Base-by-base conservation (phyloP, 2,113 vertebrate genomes). In the Ursus arctos region DNA sequence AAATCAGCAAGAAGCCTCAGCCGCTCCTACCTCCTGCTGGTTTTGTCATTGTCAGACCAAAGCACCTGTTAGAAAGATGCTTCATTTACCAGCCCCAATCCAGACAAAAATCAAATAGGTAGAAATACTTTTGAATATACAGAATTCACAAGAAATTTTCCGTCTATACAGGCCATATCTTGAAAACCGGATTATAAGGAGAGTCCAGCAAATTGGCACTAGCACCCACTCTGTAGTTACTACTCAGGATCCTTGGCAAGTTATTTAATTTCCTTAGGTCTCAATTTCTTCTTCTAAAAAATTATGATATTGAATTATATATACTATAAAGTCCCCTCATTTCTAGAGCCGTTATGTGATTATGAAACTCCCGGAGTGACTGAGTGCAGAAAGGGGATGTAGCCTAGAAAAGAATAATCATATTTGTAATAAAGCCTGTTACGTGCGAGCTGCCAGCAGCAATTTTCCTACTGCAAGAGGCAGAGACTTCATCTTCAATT, bases 71-170 rank as follows among this genome's bases (percentile, higher is more conserved):
- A 63, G 21, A 24, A 92, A 98, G 57, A 96, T n/a, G 31, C 18
- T n/a, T 72, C n/a, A 16, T 40, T 87, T 89, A 65, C 43, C 1
- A 84, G 8, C 24, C 10, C 31, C 12, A 63, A 31, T 18, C 5
- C 18, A 67, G 36, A 61, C 19, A 74, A 92, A 77, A 86, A 80
- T 76, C 43, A 67, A 82, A 57, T 13, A 71, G 4, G 6, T 26
- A 91, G 47, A 91, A 96, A 69, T 40, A 31, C 9, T 8, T 67
- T 43, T 77, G 57, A 67, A 71, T 18, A n/a, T 31, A 36, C 0
- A 80, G 61, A 91, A 91, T 81, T 97, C 15, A 81, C 12, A 89
- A 71, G 36, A 86, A 61, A 82, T 86, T 83, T 93, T 40, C 61
- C 53, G 65, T 63, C 22, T 49, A 33, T n/a, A 65, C 1, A 65